Evolutionary conservation across 2,113 vertebrate genomes (phyloP).

Genomic region (Psittacus erithacus): DNA sequence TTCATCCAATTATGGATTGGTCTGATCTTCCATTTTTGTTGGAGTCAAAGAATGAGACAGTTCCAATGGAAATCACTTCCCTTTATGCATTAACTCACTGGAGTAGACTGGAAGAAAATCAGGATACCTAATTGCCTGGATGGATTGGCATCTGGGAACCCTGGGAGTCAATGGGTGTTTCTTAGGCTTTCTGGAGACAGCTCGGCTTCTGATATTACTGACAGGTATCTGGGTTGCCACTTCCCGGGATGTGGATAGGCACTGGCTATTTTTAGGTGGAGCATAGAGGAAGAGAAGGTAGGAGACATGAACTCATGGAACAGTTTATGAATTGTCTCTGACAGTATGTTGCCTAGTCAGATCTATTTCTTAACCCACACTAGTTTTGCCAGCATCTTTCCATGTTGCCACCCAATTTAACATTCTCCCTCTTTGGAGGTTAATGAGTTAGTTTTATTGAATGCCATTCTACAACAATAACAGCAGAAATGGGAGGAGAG

Average conservation of each 20-base stretch:
- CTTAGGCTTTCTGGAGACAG: neutral
- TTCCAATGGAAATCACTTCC: neutral
- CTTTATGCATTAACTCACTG: neutral
- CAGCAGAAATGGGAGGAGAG: neutral
- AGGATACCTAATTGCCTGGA: neutral
- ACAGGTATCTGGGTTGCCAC: neutral
- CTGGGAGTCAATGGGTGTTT: neutral
- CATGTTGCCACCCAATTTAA: neutral
- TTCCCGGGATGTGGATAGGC: neutral
- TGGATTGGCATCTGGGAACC: neutral
- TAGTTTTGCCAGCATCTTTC: neutral
- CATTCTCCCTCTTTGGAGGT: neutral
- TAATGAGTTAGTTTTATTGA: neutral
- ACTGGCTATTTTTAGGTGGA: neutral
- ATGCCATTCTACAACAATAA: neutral
- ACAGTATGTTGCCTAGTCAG: neutral
- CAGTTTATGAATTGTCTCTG: conserved; percentile 54
- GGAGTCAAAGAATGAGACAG: neutral
- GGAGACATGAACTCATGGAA: conserved; percentile 70
- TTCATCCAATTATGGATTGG: neutral
- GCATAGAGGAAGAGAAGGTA: neutral
- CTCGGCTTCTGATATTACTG: neutral
- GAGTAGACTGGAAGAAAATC: neutral
- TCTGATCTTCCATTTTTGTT: neutral
- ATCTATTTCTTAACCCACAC: neutral